Conservation (phyloP, 2,113 vertebrate genomes). For the Tupaia tana region DNA sequence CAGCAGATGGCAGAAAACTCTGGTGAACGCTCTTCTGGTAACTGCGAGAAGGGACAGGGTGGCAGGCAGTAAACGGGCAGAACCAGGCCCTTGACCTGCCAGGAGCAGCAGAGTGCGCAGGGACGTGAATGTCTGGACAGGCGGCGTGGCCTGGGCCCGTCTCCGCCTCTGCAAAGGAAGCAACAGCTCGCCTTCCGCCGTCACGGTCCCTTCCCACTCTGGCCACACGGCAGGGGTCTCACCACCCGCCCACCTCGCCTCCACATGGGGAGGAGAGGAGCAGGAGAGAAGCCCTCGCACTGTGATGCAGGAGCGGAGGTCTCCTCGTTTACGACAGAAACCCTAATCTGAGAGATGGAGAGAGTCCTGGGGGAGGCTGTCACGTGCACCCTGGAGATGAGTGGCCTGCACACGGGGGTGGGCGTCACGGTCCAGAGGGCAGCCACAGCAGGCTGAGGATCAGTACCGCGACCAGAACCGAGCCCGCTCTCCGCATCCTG, state of each 20-base stretch:
- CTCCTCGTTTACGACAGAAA: too few species aligned
- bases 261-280: background rate
- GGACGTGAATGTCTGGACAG: background rate
- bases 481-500: too few species aligned
- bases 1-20: conserved; percentile 50
- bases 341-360: too few species aligned
- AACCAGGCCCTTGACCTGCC: background rate
- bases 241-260: background rate
- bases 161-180: conserved; percentile 39
- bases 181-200: background rate
- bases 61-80: too few species aligned
- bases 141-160: background rate
- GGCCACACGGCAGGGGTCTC: background rate
- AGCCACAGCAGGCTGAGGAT: too few species aligned
- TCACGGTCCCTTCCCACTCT: background rate
- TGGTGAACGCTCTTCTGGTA: conserved; percentile 38
- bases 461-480: too few species aligned
- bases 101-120: too few species aligned
- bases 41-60: background rate
- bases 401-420: too few species aligned
- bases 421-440: too few species aligned
- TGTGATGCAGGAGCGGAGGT: background rate
- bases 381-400: too few species aligned
- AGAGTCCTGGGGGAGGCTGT: too few species aligned
- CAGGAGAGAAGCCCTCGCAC: conserved; percentile 33